phyloP scores from a whole-genome alignment of 2,113 vertebrate species.

The Daubentonia madagascariensis region DNA sequence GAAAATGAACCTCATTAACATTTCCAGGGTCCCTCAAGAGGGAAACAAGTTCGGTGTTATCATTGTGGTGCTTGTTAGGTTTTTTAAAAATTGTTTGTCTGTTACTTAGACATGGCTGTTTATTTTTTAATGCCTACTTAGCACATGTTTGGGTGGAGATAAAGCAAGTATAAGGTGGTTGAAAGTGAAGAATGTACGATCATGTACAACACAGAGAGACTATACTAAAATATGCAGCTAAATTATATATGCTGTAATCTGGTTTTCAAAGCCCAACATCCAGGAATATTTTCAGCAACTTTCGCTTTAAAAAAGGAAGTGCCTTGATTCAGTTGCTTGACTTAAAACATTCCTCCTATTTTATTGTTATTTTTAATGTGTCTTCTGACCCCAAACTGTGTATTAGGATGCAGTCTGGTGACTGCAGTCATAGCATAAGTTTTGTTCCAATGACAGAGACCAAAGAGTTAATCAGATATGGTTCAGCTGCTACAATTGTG shows the following conservation, averaged over 20 bases:
- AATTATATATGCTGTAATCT: background rate
- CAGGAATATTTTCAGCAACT: slow-evolving; percentile 45
- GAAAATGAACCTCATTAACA: background rate
- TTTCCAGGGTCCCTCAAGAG: background rate
- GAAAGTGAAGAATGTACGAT: background rate
- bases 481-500: slow-evolving; percentile 73
- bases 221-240: background rate
- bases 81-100: background rate
- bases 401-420: slow-evolving; percentile 22
- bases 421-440: slow-evolving; percentile 41
- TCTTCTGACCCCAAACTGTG: slow-evolving; percentile 51
- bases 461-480: slow-evolving; percentile 70
- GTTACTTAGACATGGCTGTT: slow-evolving; percentile 5
- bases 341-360: slow-evolving; percentile 74
- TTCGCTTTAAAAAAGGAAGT: slow-evolving; percentile 17
- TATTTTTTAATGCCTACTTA: slow-evolving; percentile 32
- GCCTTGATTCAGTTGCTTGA: slow-evolving; percentile 62
- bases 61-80: slow-evolving; percentile 40
- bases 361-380: slow-evolving; percentile 54
- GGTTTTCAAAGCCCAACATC: slow-evolving; percentile 3
- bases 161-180: background rate
- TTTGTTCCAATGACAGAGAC: slow-evolving; percentile 77
- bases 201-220: background rate
- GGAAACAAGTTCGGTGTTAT: slow-evolving; percentile 37
- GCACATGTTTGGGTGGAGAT: slow-evolving; percentile 24